These are phyloP conservation scores for Agyllia agylla DNA, from an alignment of 2,888 invertebrate genomes.

Conservation along the genomic window DNA sequence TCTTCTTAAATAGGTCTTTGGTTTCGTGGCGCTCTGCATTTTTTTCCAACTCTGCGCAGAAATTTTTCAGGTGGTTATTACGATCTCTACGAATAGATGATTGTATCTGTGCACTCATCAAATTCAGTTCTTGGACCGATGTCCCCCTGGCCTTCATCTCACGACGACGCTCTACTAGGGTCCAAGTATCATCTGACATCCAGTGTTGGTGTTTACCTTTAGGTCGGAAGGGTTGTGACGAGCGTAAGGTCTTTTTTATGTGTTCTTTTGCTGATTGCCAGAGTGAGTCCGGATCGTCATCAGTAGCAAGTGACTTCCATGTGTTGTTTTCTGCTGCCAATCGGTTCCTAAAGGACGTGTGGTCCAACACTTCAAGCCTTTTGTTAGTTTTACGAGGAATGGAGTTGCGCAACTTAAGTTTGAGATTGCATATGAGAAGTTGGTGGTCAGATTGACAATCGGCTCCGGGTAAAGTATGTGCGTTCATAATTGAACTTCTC, in stretches of 20 bases:
- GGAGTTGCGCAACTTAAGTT: too few relatives aligned
- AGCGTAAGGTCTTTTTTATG: not conserved
- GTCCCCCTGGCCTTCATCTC: not conserved
- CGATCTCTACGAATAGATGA: not conserved
- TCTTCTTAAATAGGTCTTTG: not conserved
- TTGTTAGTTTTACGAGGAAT: too few relatives aligned
- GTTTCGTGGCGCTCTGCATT: not conserved
- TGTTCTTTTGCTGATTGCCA: not conserved
- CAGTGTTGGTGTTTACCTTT: not conserved
- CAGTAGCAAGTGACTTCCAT: too few relatives aligned
- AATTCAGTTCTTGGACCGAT: not conserved
- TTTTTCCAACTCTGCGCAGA: not conserved
- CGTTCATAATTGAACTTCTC: constrained; percentile 22
- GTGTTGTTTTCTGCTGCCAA: too few relatives aligned
- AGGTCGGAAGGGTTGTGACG: not conserved
- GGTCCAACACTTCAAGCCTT: too few relatives aligned
- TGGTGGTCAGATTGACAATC: too few relatives aligned
- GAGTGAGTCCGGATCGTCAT: not conserved
- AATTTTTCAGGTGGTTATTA: not conserved
- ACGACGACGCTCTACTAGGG: not conserved
- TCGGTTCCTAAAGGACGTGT: too few relatives aligned
- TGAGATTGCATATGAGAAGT: too few relatives aligned
- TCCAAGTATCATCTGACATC: not conserved
- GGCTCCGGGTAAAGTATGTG: not conserved
- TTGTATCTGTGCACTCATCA: not conserved